Evolutionary conservation across 1,140 invertebrate species (phyloP), one percentile per base, ranked within the genome.

Genomic region (Drosophila orosa): DNA sequence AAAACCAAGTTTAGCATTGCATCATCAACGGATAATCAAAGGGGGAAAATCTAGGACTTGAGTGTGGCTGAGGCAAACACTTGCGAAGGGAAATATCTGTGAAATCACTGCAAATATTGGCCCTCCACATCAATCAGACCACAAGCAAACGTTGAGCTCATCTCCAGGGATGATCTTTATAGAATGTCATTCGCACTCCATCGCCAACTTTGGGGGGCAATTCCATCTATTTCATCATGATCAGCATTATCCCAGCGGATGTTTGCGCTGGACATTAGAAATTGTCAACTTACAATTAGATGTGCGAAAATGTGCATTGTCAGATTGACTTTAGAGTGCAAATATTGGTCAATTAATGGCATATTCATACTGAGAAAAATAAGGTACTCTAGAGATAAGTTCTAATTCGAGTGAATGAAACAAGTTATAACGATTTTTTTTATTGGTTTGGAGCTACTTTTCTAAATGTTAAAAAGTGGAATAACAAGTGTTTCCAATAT

Each of bases 231-330:
- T 45, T 8, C 24, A 59, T 47, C 25, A 33, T 62, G 57, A 54
- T 13, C 50, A 33, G 31, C 27, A 59, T 59, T 54, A 69, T 56
- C 31, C 60, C 40, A 47, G 15, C 33, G 42, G 40, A 54, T 84
- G 59, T 85, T 84, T 80, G 68, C 50, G 24, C 39, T 65, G 56
- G 39, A 25, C 56, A 85, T 85, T 86, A 71, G 74, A 85, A 81
- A 78, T 71, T 67, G 25, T 59, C 60, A 56, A 67, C 54, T 66
- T 55, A 57, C 45, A 35, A 58, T 67, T 59, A 42, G 57, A 58
- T 66, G 56, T 63, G 78, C 42, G 48, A 78, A 52, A 73, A 73
- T 45, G 50, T 55, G 13, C 44, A 35, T 37, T 37, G 40, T 39
- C 22, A 35, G 42, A 35, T 45, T 63, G 45, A 52, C 54, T 44